Conservation (phyloP, 2,113 vertebrate genomes). For the Galemys pyrenaicus region DNA sequence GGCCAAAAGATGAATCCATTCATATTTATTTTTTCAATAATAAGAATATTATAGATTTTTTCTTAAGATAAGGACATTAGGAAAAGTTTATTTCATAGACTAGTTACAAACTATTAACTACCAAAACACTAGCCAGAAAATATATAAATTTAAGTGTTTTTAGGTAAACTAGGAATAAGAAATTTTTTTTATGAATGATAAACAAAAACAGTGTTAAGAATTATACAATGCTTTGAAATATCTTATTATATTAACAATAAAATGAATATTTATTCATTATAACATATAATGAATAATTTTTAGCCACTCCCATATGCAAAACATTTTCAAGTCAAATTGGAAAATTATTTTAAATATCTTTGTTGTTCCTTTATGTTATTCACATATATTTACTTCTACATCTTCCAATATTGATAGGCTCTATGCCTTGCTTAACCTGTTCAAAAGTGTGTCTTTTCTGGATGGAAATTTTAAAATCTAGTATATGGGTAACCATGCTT, state of each 20-base stretch:
- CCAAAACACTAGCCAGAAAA: neutral
- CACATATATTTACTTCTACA: neutral
- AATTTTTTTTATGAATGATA: too few relatives aligned
- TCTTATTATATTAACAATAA: neutral
- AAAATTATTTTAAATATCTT: neutral
- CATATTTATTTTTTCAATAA: neutral
- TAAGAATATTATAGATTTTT: neutral
- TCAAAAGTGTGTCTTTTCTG: neutral
- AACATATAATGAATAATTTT: slow-evolving; percentile 5
- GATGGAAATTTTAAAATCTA: neutral
- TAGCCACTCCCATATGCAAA: neutral
- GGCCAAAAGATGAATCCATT: neutral
- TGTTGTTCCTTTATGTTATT: neutral
- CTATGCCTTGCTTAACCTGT: neutral
- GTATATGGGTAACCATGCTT: neutral
- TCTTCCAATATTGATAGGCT: neutral
- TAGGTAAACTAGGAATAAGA: neutral
- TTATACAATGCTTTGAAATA: neutral
- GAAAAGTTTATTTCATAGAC: neutral
- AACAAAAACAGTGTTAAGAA: too few relatives aligned
- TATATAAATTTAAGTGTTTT: neutral
- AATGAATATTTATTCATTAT: too few relatives aligned
- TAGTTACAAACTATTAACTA: neutral
- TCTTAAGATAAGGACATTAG: neutral
- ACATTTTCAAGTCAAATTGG: neutral